Evolutionary conservation across 2,797 vertebrate species (phyloP).

Genomic region (Enoplosus armatus): DNA sequence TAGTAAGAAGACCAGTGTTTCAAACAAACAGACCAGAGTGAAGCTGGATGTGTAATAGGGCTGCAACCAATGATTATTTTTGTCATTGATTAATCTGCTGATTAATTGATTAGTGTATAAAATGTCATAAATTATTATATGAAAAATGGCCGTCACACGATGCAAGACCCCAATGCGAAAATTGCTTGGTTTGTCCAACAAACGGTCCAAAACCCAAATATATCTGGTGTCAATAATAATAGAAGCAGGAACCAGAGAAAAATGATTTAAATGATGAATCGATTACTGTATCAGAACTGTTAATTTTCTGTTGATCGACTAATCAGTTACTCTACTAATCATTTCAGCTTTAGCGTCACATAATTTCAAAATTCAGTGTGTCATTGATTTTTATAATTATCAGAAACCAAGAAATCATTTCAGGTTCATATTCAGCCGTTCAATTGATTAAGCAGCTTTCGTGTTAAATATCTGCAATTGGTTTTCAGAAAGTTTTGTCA

Average conservation of each 20-base stretch:
- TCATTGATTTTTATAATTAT: background rate
- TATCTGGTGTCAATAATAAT: background rate
- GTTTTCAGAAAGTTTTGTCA: background rate
- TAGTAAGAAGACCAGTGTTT: conserved; percentile 25
- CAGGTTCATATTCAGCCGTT: background rate
- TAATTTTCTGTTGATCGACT: too few species aligned
- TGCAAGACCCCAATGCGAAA: background rate
- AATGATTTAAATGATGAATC: background rate
- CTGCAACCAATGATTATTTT: background rate
- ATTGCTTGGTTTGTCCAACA: background rate
- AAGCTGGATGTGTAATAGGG: conserved; percentile 5
- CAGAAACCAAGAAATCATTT: conserved; percentile 1
- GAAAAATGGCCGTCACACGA: background rate
- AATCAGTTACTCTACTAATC: background rate
- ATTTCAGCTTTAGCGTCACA: background rate
- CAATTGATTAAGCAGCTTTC: background rate
- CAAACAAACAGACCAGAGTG: background rate
- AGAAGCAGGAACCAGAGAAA: background rate
- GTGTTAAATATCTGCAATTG: background rate
- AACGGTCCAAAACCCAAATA: background rate
- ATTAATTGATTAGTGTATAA: background rate
- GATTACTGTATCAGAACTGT: background rate
- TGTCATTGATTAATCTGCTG: background rate
- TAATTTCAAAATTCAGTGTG: background rate
- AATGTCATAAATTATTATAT: background rate